Conservation (phyloP, 1,140 invertebrate species). For the Rhopalosiphum maidis region DNA sequence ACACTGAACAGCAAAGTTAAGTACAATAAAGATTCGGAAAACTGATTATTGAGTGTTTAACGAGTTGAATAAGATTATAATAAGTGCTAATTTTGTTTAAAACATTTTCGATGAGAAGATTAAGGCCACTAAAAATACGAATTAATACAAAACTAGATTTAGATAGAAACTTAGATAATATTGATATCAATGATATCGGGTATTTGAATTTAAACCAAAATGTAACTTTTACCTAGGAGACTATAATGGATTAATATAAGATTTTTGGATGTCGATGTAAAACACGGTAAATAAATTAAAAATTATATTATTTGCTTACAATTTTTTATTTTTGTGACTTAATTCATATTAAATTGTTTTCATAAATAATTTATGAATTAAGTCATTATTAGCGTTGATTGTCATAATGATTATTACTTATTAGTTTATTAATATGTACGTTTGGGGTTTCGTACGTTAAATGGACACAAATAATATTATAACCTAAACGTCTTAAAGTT, state of each 20-base stretch:
- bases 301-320: neutral
- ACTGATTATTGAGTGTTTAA: constrained; percentile 10
- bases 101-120: neutral
- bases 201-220: neutral
- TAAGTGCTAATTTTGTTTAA: neutral
- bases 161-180: neutral
- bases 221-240: neutral
- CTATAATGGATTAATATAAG: neutral
- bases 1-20: neutral
- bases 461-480: neutral
- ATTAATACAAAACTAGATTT: neutral
- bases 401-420: neutral
- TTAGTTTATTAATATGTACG: neutral
- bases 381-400: neutral
- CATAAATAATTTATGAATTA: neutral
- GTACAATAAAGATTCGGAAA: neutral
- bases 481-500: neutral
- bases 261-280: neutral
- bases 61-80: neutral
- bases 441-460: neutral
- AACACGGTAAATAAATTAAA: neutral
- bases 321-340: neutral
- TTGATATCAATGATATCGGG: neutral
- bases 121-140: neutral
- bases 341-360: neutral